Evolutionary conservation across 2,888 invertebrate species (phyloP), one percentile per base, ranked within the genome.

Genomic region (Nesidiocoris tenuis): DNA sequence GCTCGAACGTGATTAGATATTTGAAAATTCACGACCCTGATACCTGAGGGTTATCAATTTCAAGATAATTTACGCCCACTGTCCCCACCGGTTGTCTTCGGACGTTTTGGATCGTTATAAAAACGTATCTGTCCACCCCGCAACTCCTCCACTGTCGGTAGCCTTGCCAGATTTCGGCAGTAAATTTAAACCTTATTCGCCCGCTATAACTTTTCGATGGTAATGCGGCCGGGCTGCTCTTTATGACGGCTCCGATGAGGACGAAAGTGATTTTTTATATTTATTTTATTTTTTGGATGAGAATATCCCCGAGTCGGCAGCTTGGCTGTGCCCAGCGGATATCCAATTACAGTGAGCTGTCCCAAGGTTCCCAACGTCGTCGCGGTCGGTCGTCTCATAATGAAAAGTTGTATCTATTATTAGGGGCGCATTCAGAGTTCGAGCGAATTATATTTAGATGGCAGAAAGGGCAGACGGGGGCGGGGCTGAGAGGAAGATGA

Each of bases 341-440:
- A 59, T 70, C 70, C 59, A 57, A 59, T 70, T 70, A 70, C 70
- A 23, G 59, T 23, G 25, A 39, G 39, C 39, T 39, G 24, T 59
- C 70, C 39, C 70, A 70, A 70, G 70, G 70, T 70, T 70, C 70
- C 39, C 39, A 39, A 39, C 39, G 39, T 39, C 39, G 39, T 7
- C 39, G 39, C 39, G 39, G 39, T 39, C 39, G 39, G 70, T 59
- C 59, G 22, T 68, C 68, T 23, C 59, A 70, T 70, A 70, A 70
- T 70, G 70, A 70, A 70, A 70, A 70, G 59, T 70, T 24, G 17
- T 25, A 39, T 70, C 70, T 70, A 70, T 24, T 70, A 70, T 59
- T 70, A 70, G 70, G 39, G 39, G 57, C 70, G 70, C 70, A 70
- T 70, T 70, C 70, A 70, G 68, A 68, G 70, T 70, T 70, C 59